These are phyloP conservation scores for Conus ventricosus DNA, from an alignment of 1,140 invertebrate species.

Conservation along the genomic window DNA sequence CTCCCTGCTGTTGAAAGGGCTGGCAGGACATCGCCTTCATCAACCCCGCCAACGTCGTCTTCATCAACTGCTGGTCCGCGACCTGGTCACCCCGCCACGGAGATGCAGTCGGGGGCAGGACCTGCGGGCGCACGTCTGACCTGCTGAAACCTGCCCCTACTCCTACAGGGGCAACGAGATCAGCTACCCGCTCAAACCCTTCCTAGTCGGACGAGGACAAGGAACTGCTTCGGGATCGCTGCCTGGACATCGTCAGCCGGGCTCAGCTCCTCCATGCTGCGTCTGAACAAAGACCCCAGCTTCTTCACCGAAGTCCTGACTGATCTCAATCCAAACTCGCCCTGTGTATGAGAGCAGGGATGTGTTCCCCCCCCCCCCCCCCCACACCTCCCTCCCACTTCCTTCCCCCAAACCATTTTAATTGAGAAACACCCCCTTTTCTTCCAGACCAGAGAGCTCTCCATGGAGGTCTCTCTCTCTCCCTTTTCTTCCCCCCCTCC, in stretches of 20 bases:
- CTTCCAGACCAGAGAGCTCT: neutral
- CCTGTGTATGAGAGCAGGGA: slow-evolving; percentile 60
- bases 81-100: slow-evolving; percentile 74
- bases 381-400: neutral
- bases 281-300: slow-evolving; percentile 97
- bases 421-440: neutral
- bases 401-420: neutral
- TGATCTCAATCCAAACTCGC: slow-evolving; percentile 89
- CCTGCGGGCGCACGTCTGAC: slow-evolving; percentile 97
- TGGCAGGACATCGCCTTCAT: slow-evolving; percentile 99
- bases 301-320: slow-evolving; percentile 99
- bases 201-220: slow-evolving; percentile 93
- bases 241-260: slow-evolving; percentile 93
- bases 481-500: too few species aligned
- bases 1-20: slow-evolving; percentile 93
- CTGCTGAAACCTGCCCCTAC: slow-evolving; percentile 98
- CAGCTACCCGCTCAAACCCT: slow-evolving; percentile 98
- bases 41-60: slow-evolving; percentile 99
- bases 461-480: neutral
- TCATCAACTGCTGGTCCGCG: slow-evolving; percentile 97
- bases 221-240: slow-evolving; percentile 92
- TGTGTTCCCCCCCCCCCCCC: too few species aligned
- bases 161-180: slow-evolving; percentile 98
- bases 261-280: slow-evolving; percentile 95
- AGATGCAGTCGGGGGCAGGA: slow-evolving; percentile 89